Conservation (phyloP, 1,140 invertebrate genomes). For the Macrotrachela quadricornifera region DNA sequence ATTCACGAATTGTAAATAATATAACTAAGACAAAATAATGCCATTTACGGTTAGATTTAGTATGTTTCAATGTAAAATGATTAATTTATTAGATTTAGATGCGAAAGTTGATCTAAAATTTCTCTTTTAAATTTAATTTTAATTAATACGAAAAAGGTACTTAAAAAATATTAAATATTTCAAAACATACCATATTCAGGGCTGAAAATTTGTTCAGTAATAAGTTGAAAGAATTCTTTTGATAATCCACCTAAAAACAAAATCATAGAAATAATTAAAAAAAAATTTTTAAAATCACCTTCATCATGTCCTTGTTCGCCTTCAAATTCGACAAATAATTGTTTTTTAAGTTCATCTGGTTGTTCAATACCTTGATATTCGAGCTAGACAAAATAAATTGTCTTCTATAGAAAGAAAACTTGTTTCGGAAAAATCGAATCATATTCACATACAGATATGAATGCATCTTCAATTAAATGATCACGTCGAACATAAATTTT, state of each 20-base stretch:
- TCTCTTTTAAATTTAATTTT: too few species aligned
- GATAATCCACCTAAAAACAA: slow-evolving; percentile 49
- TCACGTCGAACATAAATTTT: slow-evolving; percentile 40
- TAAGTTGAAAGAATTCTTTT: slow-evolving; percentile 89
- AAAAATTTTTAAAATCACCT: slow-evolving; percentile 18
- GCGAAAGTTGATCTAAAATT: too few species aligned
- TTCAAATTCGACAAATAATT: slow-evolving; percentile 80
- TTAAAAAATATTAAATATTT: too few species aligned
- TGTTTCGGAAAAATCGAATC: background rate
- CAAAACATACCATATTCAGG: slow-evolving; percentile 65
- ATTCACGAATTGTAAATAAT: too few species aligned
- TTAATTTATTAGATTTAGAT: too few species aligned
- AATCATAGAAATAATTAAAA: too few species aligned
- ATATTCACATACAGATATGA: slow-evolving; percentile 36
- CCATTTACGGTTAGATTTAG: too few species aligned
- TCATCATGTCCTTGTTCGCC: slow-evolving; percentile 85
- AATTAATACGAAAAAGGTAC: too few species aligned
- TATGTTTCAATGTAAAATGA: too few species aligned
- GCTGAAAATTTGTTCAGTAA: slow-evolving; percentile 83
- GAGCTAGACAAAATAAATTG: slow-evolving; percentile 30
- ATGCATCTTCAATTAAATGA: slow-evolving; percentile 41
- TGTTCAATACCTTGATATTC: slow-evolving; percentile 44
- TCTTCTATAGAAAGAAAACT: slow-evolving; percentile 31
- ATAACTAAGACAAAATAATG: too few species aligned
- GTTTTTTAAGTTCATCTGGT: slow-evolving; percentile 71